These are phyloP conservation scores for Meganola albula DNA, from an alignment of 2,888 invertebrate genomes.

Conservation along the genomic window DNA sequence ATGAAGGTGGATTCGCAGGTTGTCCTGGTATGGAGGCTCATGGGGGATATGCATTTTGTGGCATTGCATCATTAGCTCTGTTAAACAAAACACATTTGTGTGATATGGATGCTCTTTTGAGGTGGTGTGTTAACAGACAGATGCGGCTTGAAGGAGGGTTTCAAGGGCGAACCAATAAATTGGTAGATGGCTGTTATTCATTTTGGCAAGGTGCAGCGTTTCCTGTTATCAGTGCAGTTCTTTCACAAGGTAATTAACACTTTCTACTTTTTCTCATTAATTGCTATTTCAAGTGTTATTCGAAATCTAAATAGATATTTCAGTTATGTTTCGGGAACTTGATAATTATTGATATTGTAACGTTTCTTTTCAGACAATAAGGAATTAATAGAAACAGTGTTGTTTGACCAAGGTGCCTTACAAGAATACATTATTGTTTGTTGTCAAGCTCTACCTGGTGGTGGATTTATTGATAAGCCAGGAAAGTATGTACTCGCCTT, in stretches of 20 bases:
- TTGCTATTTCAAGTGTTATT: too few species aligned
- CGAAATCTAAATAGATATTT: too few species aligned
- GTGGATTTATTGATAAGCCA: conserved; percentile 97
- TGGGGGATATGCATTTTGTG: conserved; percentile 99
- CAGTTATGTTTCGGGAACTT: too few species aligned
- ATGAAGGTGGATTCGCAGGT: conserved; percentile 99
- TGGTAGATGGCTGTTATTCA: conserved; percentile 99
- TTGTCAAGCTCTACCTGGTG: conserved; percentile 87
- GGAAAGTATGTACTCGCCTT: conserved; percentile 92
- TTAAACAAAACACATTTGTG: conserved; percentile 86
- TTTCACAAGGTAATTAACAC: conserved; percentile 66
- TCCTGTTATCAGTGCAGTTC: conserved; percentile 88
- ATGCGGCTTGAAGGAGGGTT: conserved; percentile 98
- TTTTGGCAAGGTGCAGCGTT: conserved; percentile 99
- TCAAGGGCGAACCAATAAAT: conserved; percentile 97
- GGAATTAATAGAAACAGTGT: conserved; percentile 74
- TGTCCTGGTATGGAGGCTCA: conserved; percentile 95
- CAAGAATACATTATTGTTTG: conserved; percentile 97
- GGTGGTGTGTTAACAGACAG: conserved; percentile 94
- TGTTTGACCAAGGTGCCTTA: conserved; percentile 91
- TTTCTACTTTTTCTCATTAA: too few species aligned
- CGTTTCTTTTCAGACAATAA: conserved; percentile 55
- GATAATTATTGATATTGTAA: too few species aligned
- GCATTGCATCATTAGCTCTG: conserved; percentile 91
- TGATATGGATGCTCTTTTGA: conserved; percentile 85